A percentile compares a stretch with the other conserved stretches of the same genome.
These are phyloP conservation scores for Botia almorhae DNA, from an alignment of 2,797 vertebrate genomes.

Conservation along the genomic window DNA sequence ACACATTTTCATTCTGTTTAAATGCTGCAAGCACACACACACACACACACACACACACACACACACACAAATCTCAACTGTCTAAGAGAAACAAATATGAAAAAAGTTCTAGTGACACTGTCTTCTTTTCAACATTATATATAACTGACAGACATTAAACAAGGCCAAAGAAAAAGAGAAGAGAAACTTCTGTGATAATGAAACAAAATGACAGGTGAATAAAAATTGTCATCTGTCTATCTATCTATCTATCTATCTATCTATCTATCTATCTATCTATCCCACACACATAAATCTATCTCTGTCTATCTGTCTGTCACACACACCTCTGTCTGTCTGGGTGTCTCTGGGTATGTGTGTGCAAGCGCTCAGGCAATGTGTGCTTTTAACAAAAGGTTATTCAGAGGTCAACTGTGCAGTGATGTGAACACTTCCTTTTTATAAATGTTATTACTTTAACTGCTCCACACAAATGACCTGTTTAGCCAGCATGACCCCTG, in stretches of 20 bases:
- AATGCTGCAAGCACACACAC: neutral
- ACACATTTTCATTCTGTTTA: neutral
- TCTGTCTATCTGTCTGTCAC: too few species aligned
- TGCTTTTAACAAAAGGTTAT: neutral
- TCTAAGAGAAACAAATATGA: constrained; percentile 11
- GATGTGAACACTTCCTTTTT: constrained; percentile 6
- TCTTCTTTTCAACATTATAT: neutral
- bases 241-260: neutral
- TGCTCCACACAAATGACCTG: constrained; percentile 8
- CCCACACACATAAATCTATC: too few species aligned
- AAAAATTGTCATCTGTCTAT: neutral
- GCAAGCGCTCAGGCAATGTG: neutral
- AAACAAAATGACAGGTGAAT: neutral
- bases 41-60: constrained; percentile 49
- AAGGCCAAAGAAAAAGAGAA: neutral
- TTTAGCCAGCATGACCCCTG: neutral
- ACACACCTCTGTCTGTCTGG: too few species aligned
- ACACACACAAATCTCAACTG: constrained; percentile 50
- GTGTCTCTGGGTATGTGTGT: neutral
- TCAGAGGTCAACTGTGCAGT: neutral
- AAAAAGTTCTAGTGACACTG: neutral
- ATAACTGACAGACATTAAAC: neutral
- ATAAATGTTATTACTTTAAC: constrained; percentile 9
- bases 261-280: too few species aligned
- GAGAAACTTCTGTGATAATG: neutral